phyloP scores from a whole-genome alignment of 2,888 invertebrate species.

The Archips xylosteana region DNA sequence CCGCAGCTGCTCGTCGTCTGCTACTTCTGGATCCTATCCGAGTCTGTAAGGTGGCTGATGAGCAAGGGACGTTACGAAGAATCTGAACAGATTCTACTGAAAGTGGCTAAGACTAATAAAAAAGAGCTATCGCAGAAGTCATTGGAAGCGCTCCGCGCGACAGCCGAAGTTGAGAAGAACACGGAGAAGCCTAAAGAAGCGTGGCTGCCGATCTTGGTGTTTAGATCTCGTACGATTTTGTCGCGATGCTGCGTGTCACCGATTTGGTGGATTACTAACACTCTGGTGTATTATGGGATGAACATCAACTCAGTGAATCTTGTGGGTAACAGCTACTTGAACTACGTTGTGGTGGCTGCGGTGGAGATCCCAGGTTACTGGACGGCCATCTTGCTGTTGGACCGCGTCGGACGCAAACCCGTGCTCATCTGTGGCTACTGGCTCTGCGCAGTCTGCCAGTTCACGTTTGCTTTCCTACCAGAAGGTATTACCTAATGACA shows the following conservation, averaged over 20 bases:
- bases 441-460: conserved; percentile 87
- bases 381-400: conserved; percentile 87
- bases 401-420: conserved; percentile 87
- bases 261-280: conserved; percentile 89
- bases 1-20: conserved; percentile 89
- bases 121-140: conserved; percentile 83
- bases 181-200: conserved; percentile 65
- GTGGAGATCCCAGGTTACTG: conserved; percentile 91
- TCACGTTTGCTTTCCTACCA: conserved; percentile 86
- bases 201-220: conserved; percentile 66
- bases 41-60: conserved; percentile 92
- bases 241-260: conserved; percentile 72
- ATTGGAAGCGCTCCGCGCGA: conserved; percentile 70
- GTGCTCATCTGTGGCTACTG: conserved; percentile 87
- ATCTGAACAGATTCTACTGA: conserved; percentile 86
- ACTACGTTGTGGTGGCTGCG: conserved; percentile 87
- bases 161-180: conserved; percentile 68
- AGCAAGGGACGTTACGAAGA: conserved; percentile 88
- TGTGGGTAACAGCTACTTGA: conserved; percentile 88
- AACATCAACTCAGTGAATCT: conserved; percentile 88
- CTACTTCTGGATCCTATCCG: conserved; percentile 90
- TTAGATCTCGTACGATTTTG: conserved; percentile 64
- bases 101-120: conserved; percentile 87
- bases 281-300: conserved; percentile 90
- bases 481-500: conserved; percentile 69